Conservation (phyloP, 2,888 invertebrate species). For the Gasteruption jaculator region DNA sequence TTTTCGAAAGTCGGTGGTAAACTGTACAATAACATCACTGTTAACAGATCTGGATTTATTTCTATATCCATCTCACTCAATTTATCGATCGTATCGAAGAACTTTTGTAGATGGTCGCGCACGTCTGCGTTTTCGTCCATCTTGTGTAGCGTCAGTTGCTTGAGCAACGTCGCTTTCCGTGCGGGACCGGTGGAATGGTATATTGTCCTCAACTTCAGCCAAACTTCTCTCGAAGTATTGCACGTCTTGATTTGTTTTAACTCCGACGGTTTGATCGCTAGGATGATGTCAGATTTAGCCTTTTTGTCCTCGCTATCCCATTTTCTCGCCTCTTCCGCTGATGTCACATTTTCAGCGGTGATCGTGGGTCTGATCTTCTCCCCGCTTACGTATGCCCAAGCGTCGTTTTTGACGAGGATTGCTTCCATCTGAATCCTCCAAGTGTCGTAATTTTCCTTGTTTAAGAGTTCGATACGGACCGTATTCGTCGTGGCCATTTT, state of each 20-base stretch:
- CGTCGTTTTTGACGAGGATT: constrained; percentile 24
- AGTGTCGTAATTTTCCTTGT: constrained; percentile 23
- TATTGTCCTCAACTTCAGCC: constrained; percentile 39
- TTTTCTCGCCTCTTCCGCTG: neutral
- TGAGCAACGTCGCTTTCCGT: constrained; percentile 45
- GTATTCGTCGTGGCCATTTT: constrained; percentile 7
- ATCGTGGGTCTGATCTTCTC: constrained; percentile 12
- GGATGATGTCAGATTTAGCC: constrained; percentile 24
- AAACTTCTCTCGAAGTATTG: constrained; percentile 37
- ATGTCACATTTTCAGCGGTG: constrained; percentile 7
- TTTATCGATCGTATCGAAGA: too few relatives aligned
- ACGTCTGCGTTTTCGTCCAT: too few relatives aligned
- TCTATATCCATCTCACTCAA: too few relatives aligned
- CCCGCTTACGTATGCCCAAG: constrained; percentile 26
- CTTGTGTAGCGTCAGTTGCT: too few relatives aligned
- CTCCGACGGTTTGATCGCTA: constrained; percentile 22
- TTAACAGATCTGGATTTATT: constrained; percentile 11
- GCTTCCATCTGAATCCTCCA: constrained; percentile 26
- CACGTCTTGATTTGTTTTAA: constrained; percentile 28
- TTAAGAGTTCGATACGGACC: constrained; percentile 17
- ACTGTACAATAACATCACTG: constrained; percentile 19
- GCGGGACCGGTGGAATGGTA: constrained; percentile 45
- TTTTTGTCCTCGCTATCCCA: constrained; percentile 23
- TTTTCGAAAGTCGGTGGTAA: constrained; percentile 20
- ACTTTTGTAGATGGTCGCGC: too few relatives aligned